Conservation (phyloP, 53 echinoderm and acorn worm species). For the Actinopyga echinites region DNA sequence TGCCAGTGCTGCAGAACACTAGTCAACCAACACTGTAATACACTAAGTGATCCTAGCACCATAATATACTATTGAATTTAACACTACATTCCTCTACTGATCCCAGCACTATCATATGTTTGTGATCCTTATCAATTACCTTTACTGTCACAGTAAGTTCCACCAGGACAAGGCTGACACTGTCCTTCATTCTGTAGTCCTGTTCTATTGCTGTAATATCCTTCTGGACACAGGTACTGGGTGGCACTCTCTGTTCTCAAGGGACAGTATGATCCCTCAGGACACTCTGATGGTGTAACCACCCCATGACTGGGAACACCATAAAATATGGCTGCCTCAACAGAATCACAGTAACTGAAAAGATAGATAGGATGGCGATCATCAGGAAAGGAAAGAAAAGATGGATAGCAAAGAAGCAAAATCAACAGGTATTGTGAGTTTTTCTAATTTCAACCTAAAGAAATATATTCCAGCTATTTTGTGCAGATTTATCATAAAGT, state of each 20-base stretch:
- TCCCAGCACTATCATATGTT: too few species aligned
- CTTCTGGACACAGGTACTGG: conserved; percentile 85
- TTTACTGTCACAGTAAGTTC: conserved; percentile 86
- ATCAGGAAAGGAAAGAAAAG: neutral
- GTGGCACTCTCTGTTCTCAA: conserved; percentile 64
- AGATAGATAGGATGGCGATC: neutral
- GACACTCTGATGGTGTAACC: conserved; percentile 82
- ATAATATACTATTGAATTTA: too few species aligned
- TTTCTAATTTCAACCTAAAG: too few species aligned
- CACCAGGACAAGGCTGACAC: conserved; percentile 94
- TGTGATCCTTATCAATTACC: conserved; percentile 50
- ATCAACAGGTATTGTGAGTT: too few species aligned
- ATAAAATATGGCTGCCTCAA: conserved; percentile 77
- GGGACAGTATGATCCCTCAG: conserved; percentile 91
- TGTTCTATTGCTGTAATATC: conserved; percentile 89
- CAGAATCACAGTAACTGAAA: conserved; percentile 88
- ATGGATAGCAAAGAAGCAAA: too few species aligned
- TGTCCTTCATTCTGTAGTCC: conserved; percentile 73
- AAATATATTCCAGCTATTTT: too few species aligned
- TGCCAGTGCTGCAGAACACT: too few species aligned
- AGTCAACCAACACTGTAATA: too few species aligned
- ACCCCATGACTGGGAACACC: conserved; percentile 85
- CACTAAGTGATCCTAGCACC: too few species aligned
- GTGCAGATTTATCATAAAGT: too few species aligned
- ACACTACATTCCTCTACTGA: too few species aligned